phyloP scores from a whole-genome alignment of 2,888 invertebrate genomes.

The Nineta flava region DNA sequence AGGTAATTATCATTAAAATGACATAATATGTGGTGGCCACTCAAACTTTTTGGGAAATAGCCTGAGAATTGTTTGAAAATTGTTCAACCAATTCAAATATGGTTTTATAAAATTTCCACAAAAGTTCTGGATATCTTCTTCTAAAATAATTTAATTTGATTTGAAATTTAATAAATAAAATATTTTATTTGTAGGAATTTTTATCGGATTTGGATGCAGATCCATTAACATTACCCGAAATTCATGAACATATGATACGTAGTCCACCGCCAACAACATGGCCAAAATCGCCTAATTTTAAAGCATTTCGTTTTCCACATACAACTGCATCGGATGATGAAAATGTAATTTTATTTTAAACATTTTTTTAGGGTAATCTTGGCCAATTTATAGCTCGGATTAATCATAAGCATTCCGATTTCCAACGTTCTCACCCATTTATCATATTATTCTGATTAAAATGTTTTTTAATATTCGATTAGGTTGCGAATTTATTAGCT shows the following conservation, averaged over 20 bases:
- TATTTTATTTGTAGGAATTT: conserved; percentile 26
- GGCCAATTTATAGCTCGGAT: neutral
- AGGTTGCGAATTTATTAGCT: no score
- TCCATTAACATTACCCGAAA: conserved; percentile 57
- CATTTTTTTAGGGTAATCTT: neutral
- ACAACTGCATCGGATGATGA: conserved; percentile 25
- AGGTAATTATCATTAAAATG: conserved; percentile 30
- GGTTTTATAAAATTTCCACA: no score
- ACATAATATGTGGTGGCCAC: neutral
- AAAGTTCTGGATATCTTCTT: neutral
- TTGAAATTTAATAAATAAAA: neutral
- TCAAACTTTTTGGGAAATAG: neutral
- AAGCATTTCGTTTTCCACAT: conserved; percentile 35
- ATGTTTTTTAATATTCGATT: no score
- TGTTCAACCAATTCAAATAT: no score
- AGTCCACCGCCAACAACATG: conserved; percentile 67
- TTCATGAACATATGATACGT: conserved; percentile 68
- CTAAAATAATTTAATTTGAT: neutral
- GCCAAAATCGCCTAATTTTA: conserved; percentile 43
- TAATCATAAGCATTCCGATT: neutral
- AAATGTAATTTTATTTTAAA: conserved; percentile 13
- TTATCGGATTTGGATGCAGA: conserved; percentile 44
- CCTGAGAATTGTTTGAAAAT: no score
- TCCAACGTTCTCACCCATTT: no score
- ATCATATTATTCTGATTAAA: no score